A percentile compares a stretch with the other conserved stretches of the same genome.
Evolutionary conservation across 2,113 vertebrate genomes (phyloP).

Genomic region (Barnardius zonarius): DNA sequence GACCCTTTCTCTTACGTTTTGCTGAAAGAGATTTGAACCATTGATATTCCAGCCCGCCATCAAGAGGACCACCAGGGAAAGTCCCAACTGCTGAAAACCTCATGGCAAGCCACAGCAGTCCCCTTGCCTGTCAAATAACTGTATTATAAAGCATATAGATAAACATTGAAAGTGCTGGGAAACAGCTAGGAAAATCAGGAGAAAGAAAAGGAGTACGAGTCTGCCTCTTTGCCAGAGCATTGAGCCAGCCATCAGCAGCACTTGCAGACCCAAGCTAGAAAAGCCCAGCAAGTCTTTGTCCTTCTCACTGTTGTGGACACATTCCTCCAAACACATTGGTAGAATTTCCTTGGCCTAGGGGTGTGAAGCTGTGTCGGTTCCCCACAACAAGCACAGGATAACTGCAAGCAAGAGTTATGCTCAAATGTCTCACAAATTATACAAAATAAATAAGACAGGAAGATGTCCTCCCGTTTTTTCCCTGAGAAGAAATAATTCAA

Average conservation of each 20-base stretch:
- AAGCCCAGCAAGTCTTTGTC: background rate
- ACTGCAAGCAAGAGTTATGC: background rate
- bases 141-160: background rate
- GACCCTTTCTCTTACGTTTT: background rate
- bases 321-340: fast-evolving
- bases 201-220: background rate
- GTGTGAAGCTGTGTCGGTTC: background rate
- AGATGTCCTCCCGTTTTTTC: background rate
- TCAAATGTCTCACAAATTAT: background rate
- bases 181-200: background rate
- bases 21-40: background rate
- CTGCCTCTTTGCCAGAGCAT: fast-evolving
- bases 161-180: background rate
- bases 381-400: background rate
- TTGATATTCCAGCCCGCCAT: background rate
- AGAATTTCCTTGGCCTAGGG: background rate
- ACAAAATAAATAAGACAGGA: background rate
- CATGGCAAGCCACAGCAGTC: background rate
- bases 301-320: background rate
- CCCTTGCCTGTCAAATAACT: background rate
- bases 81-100: background rate
- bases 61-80: background rate
- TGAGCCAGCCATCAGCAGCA: background rate
- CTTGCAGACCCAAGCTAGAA: background rate
- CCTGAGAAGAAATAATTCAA: background rate